Evolutionary conservation across 1,140 invertebrate genomes (phyloP).

Genomic region (Sitobion miscanthi): DNA sequence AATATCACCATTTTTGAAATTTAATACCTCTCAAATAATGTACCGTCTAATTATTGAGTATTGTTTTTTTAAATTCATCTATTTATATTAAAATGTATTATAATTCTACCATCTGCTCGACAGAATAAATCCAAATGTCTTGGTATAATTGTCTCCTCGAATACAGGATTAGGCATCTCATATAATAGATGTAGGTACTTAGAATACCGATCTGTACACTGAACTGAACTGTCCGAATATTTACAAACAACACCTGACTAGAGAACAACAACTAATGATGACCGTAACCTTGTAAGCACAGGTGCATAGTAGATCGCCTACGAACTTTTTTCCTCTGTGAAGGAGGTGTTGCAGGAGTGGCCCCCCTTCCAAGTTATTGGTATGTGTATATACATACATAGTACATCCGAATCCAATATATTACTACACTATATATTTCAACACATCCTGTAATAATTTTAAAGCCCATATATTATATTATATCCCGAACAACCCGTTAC

Average conservation of each 20-base stretch:
- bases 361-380: constrained; percentile 44
- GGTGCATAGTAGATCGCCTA: constrained; percentile 41
- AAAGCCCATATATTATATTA: background rate
- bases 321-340: constrained; percentile 43
- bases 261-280: constrained; percentile 31
- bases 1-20: background rate
- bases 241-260: constrained; percentile 38
- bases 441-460: constrained; percentile 30
- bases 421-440: constrained; percentile 17
- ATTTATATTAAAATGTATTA: constrained; percentile 11
- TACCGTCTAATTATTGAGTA: background rate
- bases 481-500: no score
- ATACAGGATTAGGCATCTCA: constrained; percentile 49
- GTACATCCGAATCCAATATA: constrained; percentile 36
- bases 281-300: constrained; percentile 53
- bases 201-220: background rate
- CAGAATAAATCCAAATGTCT: constrained; percentile 49
- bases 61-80: background rate
- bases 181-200: background rate
- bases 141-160: constrained; percentile 35
- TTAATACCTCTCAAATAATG: background rate
- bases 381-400: background rate
- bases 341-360: constrained; percentile 56
- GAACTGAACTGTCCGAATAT: constrained; percentile 38
- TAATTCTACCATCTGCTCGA: constrained; percentile 41